Evolutionary conservation across 2,797 vertebrate species (phyloP).

Genomic region (Onychomys torridus): DNA sequence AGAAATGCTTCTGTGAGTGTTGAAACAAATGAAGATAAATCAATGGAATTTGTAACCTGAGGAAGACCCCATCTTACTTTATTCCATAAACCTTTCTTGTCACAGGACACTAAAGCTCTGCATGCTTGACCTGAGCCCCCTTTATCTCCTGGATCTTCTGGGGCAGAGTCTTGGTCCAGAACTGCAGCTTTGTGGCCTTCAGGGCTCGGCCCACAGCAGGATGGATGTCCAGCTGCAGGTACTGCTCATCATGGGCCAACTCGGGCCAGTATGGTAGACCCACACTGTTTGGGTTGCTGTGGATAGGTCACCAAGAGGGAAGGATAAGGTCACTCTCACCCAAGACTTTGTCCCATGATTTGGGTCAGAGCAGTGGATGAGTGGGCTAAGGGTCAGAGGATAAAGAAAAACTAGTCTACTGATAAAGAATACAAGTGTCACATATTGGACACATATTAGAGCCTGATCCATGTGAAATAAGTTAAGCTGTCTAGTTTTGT

Average conservation of each 20-base stretch:
- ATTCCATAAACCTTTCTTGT: slow-evolving; percentile 62
- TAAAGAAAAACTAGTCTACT: neutral
- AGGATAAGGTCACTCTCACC: too few relatives aligned
- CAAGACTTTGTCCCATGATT: neutral
- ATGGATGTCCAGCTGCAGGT: slow-evolving; percentile 88
- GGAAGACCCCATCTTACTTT: neutral
- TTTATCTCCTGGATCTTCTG: slow-evolving; percentile 79
- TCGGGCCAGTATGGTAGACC: slow-evolving; percentile 86
- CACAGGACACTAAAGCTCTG: slow-evolving; percentile 3
- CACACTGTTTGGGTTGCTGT: too few relatives aligned
- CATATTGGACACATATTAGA: too few relatives aligned
- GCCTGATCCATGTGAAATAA: neutral
- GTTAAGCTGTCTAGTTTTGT: neutral
- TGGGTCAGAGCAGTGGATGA: neutral
- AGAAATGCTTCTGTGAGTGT: neutral
- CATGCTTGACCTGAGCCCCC: neutral
- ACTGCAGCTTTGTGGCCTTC: slow-evolving; percentile 87
- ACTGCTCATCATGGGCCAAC: slow-evolving; percentile 87
- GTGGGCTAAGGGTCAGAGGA: neutral
- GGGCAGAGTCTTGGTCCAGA: slow-evolving; percentile 85
- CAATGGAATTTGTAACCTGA: too few relatives aligned
- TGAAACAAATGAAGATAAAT: neutral
- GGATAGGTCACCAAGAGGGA: too few relatives aligned
- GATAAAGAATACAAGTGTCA: neutral
- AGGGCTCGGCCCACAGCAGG: slow-evolving; percentile 86